A percentile compares a stretch with the other conserved stretches of the same genome.
phyloP scores from a whole-genome alignment of 2,113 vertebrate genomes.

The Psilopsiagon aurifrons region DNA sequence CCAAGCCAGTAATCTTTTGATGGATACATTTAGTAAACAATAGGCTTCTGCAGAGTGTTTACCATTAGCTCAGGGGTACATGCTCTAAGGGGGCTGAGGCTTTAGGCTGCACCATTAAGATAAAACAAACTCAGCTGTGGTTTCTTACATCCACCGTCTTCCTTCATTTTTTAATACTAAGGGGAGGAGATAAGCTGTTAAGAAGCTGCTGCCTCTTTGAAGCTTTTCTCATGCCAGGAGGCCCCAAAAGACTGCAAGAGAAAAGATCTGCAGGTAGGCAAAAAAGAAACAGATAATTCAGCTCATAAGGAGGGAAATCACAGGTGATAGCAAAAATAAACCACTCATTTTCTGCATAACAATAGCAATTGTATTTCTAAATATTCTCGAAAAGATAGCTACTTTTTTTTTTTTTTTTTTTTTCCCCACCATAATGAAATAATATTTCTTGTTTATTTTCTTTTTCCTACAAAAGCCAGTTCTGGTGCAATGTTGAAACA shows the following conservation, averaged over 20 bases:
- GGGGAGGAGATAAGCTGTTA: neutral
- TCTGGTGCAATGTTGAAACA: neutral
- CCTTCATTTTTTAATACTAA: neutral
- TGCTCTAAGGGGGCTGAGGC: neutral
- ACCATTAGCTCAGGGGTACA: neutral
- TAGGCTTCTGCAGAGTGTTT: neutral
- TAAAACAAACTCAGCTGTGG: neutral
- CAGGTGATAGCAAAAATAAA: neutral
- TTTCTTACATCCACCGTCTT: neutral
- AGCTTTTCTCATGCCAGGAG: neutral
- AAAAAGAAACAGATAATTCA: neutral
- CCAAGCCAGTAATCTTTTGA: constrained; percentile 5
- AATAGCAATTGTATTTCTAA: neutral
- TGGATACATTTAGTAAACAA: constrained; percentile 27
- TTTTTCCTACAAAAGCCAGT: neutral
- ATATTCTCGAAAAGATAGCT: neutral
- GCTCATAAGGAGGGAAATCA: neutral
- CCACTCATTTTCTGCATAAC: neutral
- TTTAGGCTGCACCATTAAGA: neutral
- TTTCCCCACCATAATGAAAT: neutral
- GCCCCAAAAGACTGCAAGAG: neutral
- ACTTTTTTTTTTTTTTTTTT: no score
- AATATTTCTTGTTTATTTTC: neutral
- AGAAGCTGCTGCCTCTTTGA: neutral
- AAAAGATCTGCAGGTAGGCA: neutral